Conservation (phyloP, 2,113 vertebrate species). For the Stigmatopora nigra region DNA sequence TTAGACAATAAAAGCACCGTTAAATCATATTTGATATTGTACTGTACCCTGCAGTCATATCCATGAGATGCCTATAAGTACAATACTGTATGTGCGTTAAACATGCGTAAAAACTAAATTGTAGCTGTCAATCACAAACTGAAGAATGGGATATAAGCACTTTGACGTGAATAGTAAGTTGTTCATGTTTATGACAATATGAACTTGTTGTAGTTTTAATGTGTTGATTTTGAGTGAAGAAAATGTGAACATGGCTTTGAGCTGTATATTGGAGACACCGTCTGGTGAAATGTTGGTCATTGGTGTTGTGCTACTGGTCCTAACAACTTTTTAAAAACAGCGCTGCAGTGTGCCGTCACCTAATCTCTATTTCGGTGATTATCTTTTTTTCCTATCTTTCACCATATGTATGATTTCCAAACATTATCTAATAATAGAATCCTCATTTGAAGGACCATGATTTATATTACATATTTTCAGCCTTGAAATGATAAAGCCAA, state of each 20-base stretch:
- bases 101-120: slow-evolving; percentile 34
- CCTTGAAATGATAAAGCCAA: background rate
- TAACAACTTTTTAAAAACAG: slow-evolving; percentile 28
- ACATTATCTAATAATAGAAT: background rate
- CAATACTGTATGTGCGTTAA: slow-evolving; percentile 18
- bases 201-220: slow-evolving; percentile 32
- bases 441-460: background rate
- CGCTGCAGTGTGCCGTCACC: slow-evolving; percentile 39
- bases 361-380: slow-evolving; percentile 25
- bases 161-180: slow-evolving; percentile 36
- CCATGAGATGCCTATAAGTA: slow-evolving; percentile 35
- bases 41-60: slow-evolving; percentile 28
- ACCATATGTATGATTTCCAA: background rate
- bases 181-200: slow-evolving; percentile 21
- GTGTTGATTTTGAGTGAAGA: slow-evolving; percentile 27
- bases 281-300: slow-evolving; percentile 36
- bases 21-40: slow-evolving; percentile 30
- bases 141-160: slow-evolving; percentile 39
- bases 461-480: too few species aligned
- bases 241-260: slow-evolving; percentile 11
- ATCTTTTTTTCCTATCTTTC: background rate
- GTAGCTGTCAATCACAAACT: slow-evolving; percentile 24
- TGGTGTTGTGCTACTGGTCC: slow-evolving; percentile 41
- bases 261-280: slow-evolving; percentile 12
- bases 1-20: slow-evolving; percentile 21